These are phyloP conservation scores for Eubucco bourcierii DNA, from an alignment of 2,113 vertebrate genomes.

Conservation along the genomic window DNA sequence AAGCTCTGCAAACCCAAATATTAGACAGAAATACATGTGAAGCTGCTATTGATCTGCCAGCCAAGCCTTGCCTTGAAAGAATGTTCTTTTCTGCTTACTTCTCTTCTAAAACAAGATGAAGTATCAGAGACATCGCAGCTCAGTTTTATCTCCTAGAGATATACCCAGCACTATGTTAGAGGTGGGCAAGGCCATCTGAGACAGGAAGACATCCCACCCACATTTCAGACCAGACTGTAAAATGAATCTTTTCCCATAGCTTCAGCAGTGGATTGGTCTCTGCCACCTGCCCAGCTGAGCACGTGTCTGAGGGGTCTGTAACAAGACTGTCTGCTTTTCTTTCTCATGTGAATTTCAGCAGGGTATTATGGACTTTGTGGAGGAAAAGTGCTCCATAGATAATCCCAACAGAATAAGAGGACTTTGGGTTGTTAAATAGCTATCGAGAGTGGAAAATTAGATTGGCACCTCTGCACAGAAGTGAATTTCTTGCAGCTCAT, in stretches of 20 bases:
- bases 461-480: neutral
- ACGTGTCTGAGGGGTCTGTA: accelerated
- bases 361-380: neutral
- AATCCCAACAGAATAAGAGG: neutral
- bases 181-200: neutral
- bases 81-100: neutral
- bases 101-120: constrained; percentile 4
- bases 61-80: constrained; percentile 19
- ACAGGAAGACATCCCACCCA: neutral
- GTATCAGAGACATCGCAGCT: constrained; percentile 21
- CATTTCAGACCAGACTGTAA: neutral
- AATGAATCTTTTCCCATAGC: neutral
- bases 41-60: constrained; percentile 58
- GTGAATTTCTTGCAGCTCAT: neutral
- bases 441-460: neutral
- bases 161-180: neutral
- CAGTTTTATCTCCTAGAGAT: neutral
- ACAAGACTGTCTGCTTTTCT: neutral
- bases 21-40: constrained; percentile 59
- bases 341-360: neutral
- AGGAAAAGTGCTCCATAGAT: neutral
- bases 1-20: constrained; percentile 52
- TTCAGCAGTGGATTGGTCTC: neutral
- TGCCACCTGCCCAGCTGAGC: neutral
- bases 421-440: neutral